Base-by-base conservation (phyloP, 2,797 vertebrate species). In the Hylomyscus alleni region DNA sequence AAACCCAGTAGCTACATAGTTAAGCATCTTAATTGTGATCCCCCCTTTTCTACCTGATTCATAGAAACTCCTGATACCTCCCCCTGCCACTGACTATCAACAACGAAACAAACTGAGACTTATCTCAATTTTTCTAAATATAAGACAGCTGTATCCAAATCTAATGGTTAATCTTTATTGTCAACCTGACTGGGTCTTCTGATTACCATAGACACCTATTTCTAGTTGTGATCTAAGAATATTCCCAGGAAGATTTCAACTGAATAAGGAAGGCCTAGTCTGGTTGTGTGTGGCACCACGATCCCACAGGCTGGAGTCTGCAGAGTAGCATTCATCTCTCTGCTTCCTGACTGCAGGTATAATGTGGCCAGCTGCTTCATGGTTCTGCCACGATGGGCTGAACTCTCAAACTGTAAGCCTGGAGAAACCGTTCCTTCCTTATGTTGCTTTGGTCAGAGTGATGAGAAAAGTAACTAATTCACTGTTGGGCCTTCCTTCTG, bases 1-100 rank as follows among this genome's bases (percentile, higher is more conserved):
- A 91, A 94, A 95, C 0, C 10, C 50, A 93, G 91, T 15, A 85
- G 62, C n/a, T 62, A 73, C 73, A 84, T 6, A 82, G 85, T 73
- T 77, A 44, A 75, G 17, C 22, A 90, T 88, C 84, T 85, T 90
- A 73, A 92, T 11, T 47, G 15, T 50, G 85, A 37, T 4, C 82
- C n/a, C 2, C 2, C 17, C 52, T 95, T 52, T 78, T 76, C 69
- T 80, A 87, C 40, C 80, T 60, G 60, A 80, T 91, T 95, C 54
- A 73, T 0, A 84, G 87, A 65, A 93, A 95, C 22, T 72, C 29
- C 34, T 89, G 24, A 76, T 93, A 97, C 29, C 47, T 22, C 44
- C 44, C 44, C 44, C 44, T 44, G 44, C 50, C 84, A 77, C 24
- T 81, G 69, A 90, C 82, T 40, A 69, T 82, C 13, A 60, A 65